Percentiles rank a stretch among this genome's conserved stretches.
These are phyloP conservation scores for Drosophila neocordata DNA, from an alignment of 1,140 invertebrate species.

Conservation along the genomic window DNA sequence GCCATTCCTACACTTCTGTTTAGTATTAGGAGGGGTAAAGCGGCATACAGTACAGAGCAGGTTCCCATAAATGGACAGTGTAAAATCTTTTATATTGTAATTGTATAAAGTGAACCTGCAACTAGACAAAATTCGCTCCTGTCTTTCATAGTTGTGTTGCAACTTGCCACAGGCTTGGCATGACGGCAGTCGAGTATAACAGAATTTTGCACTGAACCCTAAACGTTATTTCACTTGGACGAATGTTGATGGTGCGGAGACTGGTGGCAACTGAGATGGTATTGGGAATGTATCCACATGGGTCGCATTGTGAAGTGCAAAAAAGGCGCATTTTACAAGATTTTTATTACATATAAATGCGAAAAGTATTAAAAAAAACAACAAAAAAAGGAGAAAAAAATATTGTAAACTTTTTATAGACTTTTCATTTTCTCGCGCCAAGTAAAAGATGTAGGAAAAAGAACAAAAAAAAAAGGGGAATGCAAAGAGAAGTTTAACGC, in stretches of 20 bases:
- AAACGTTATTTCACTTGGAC: slow-evolving; percentile 31
- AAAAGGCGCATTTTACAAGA: slow-evolving; percentile 81
- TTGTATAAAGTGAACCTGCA: background rate
- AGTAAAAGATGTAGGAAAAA: background rate
- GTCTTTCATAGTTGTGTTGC: slow-evolving; percentile 41
- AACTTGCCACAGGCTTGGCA: slow-evolving; percentile 24
- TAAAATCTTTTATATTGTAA: background rate
- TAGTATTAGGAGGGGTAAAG: background rate
- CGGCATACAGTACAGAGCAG: background rate
- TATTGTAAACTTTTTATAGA: slow-evolving; percentile 75
- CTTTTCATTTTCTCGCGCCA: slow-evolving; percentile 61
- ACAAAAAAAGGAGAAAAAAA: background rate
- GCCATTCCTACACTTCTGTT: background rate
- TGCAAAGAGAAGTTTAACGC: slow-evolving; percentile 58
- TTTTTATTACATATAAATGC: slow-evolving; percentile 80
- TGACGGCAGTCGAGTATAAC: slow-evolving; percentile 60
- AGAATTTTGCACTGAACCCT: slow-evolving; percentile 75
- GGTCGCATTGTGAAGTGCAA: slow-evolving; percentile 71
- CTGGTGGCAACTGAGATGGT: background rate
- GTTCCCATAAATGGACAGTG: background rate
- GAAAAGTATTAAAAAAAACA: slow-evolving; percentile 75
- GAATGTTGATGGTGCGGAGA: slow-evolving; percentile 13
- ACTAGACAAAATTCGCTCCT: slow-evolving; percentile 33
- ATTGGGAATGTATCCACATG: slow-evolving; percentile 40
- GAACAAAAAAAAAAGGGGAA: background rate